Conservation (phyloP, 1,140 invertebrate genomes). For the Daktulosphaira vitifoliae region DNA sequence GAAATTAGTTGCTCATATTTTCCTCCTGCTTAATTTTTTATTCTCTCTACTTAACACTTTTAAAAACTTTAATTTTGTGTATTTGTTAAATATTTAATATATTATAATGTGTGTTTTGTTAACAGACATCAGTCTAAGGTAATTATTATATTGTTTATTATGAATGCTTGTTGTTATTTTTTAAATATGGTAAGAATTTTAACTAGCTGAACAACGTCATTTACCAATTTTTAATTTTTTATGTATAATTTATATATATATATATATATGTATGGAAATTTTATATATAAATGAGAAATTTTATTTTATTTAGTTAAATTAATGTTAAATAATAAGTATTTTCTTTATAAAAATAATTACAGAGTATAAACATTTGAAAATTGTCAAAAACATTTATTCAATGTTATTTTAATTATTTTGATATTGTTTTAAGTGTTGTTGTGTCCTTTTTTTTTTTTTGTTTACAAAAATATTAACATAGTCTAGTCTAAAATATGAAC, state of each 20-base stretch:
- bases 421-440: constrained; percentile 18
- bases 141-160: constrained; percentile 21
- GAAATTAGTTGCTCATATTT: constrained; percentile 26
- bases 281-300: constrained; percentile 20
- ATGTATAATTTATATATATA: not conserved
- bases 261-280: constrained; percentile 17
- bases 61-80: constrained; percentile 7
- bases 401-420: constrained; percentile 12
- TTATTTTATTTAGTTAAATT: constrained; percentile 24
- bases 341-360: not conserved
- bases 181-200: not conserved
- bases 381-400: constrained; percentile 17
- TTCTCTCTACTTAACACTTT: not conserved
- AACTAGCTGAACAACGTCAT: not conserved
- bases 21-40: constrained; percentile 9
- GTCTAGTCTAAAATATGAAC: constrained; percentile 27
- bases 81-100: not conserved
- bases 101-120: constrained; percentile 12
- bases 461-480: constrained; percentile 29
- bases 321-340: constrained; percentile 25
- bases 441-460: constrained; percentile 20
- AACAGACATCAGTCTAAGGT: not conserved
- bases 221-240: constrained; percentile 20
- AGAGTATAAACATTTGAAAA: constrained; percentile 5
- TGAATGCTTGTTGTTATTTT: constrained; percentile 11